These are phyloP conservation scores for Drosophila bunnanda DNA, from an alignment of 2,888 invertebrate species.

Conservation along the genomic window DNA sequence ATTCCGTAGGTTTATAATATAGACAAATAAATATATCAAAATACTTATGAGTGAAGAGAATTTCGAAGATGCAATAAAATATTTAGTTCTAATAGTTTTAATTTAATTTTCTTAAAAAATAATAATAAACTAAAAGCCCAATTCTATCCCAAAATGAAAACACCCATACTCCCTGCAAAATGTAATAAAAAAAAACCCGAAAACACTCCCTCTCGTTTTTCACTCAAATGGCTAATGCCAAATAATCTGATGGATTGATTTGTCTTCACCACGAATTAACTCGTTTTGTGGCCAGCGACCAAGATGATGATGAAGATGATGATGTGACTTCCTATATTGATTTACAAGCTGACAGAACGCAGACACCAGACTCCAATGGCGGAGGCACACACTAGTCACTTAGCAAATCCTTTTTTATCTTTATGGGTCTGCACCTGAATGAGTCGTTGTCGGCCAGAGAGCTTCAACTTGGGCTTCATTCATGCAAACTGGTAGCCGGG, in stretches of 20 bases:
- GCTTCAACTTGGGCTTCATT: constrained; percentile 51
- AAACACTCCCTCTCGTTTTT: constrained; percentile 25
- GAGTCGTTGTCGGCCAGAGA: constrained; percentile 17
- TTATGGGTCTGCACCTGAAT: constrained; percentile 48
- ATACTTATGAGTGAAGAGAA: too few relatives aligned
- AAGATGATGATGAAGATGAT: constrained; percentile 22
- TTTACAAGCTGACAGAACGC: constrained; percentile 71
- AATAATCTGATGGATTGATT: constrained; percentile 51
- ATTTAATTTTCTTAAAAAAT: too few relatives aligned
- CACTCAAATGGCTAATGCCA: constrained; percentile 45
- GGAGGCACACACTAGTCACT: constrained; percentile 50
- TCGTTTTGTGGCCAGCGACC: constrained; percentile 36
- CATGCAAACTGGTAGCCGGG: constrained; percentile 76
- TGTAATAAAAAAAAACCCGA: not conserved
- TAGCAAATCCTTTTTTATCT: constrained; percentile 68
- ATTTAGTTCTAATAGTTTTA: too few relatives aligned
- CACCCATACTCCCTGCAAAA: not conserved
- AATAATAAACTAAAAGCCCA: too few relatives aligned
- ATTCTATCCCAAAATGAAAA: not conserved
- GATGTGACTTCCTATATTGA: constrained; percentile 54
- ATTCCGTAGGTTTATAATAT: too few relatives aligned
- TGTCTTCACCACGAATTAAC: constrained; percentile 46
- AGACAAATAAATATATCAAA: too few relatives aligned
- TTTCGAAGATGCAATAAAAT: too few relatives aligned
- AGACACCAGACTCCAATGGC: constrained; percentile 9